phyloP scores from a whole-genome alignment of 2,797 vertebrate genomes.

The Morus bassanus region DNA sequence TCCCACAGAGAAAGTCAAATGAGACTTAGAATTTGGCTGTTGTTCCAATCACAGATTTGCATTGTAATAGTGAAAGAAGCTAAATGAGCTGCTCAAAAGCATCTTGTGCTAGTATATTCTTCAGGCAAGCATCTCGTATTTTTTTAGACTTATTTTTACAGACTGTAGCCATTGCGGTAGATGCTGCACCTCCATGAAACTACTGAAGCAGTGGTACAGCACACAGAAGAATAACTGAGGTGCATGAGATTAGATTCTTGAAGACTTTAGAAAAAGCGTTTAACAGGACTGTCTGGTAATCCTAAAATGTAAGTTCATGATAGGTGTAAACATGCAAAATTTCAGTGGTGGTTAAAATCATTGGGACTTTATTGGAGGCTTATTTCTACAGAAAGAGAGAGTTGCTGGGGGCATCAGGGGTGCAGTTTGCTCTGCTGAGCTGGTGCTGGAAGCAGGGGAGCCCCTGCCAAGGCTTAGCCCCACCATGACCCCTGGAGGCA shows the following conservation, averaged over 20 bases:
- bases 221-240: neutral
- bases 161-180: neutral
- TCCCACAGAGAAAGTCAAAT: neutral
- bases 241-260: neutral
- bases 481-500: rapidly evolving
- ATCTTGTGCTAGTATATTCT: neutral
- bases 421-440: neutral
- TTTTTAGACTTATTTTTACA: neutral
- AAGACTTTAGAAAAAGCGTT: neutral
- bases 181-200: neutral
- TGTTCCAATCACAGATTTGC: neutral
- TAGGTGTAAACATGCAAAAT: neutral
- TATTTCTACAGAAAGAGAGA: neutral
- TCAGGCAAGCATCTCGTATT: neutral
- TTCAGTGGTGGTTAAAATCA: neutral
- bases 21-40: neutral
- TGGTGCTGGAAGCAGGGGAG: neutral
- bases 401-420: neutral
- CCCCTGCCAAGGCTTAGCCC: neutral
- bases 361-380: neutral
- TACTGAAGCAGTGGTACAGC: neutral
- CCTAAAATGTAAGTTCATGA: neutral
- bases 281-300: neutral
- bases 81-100: neutral
- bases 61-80: neutral